These are phyloP conservation scores for Athalia rosae DNA, from an alignment of 2,888 invertebrate genomes.

Conservation along the genomic window DNA sequence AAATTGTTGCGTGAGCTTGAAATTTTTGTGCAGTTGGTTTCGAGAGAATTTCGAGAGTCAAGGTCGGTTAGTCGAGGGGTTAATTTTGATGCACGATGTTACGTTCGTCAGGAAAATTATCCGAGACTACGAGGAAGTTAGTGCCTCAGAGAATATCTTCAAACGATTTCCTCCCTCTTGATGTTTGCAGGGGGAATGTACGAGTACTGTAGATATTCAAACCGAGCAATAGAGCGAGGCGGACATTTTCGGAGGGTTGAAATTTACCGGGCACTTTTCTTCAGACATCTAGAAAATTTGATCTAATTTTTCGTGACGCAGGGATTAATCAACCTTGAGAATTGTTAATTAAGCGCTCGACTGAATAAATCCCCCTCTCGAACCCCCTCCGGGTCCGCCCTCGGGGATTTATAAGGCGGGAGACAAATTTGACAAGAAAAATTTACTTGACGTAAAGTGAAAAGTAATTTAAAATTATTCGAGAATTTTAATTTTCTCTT, in stretches of 20 bases:
- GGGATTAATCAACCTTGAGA: conserved; percentile 17
- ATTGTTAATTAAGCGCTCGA: conserved; percentile 27
- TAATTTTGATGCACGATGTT: too few relatives aligned
- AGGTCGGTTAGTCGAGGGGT: not conserved
- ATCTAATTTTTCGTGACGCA: conserved; percentile 2
- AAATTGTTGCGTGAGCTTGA: too few relatives aligned
- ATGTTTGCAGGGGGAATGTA: too few relatives aligned
- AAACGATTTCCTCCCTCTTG: too few relatives aligned
- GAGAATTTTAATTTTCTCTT: not conserved
- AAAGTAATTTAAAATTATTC: conserved; percentile 4
- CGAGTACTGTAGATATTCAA: not conserved
- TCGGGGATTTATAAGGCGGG: not conserved
- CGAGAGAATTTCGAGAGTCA: too few relatives aligned
- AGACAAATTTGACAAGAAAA: conserved; percentile 14
- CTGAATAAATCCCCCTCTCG: conserved; percentile 41
- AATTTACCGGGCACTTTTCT: not conserved
- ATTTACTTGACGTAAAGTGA: conserved; percentile 15
- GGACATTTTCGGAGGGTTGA: not conserved
- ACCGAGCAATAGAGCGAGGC: not conserved
- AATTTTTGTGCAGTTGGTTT: too few relatives aligned
- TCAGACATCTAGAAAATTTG: not conserved
- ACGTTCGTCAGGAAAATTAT: too few relatives aligned
- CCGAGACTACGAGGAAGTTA: too few relatives aligned
- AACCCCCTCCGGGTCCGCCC: not conserved
- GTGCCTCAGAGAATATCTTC: too few relatives aligned